These are phyloP conservation scores for Thamnophis sirtalis DNA, from an alignment of 2,113 vertebrate species.

Conservation along the genomic window DNA sequence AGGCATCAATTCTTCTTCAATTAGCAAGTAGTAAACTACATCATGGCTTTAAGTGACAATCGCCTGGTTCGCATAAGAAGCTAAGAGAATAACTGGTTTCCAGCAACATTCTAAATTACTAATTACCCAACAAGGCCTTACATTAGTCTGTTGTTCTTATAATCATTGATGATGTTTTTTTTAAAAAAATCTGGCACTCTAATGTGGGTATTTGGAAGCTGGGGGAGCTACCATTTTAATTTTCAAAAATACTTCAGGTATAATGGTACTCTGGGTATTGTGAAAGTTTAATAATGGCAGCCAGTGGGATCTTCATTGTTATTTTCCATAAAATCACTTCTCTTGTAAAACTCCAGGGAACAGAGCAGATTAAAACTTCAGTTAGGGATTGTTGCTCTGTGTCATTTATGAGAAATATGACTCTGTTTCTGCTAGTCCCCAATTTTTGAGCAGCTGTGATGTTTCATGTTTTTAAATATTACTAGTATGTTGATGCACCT, in stretches of 20 bases:
- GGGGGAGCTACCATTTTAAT: not conserved
- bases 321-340: not conserved
- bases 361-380: not conserved
- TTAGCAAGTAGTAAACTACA: not conserved
- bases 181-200: not conserved
- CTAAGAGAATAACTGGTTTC: not conserved
- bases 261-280: not conserved
- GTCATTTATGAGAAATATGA: not conserved
- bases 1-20: no score
- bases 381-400: not conserved
- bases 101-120: not conserved
- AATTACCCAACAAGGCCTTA: not conserved
- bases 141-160: not conserved
- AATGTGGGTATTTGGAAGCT: not conserved
- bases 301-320: not conserved
- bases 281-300: not conserved
- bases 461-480: not conserved
- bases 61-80: not conserved
- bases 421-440: not conserved
- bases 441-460: not conserved
- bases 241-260: not conserved
- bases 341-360: not conserved
- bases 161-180: not conserved
- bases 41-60: not conserved
- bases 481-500: no score